Percentiles rank a stretch among this genome's conserved stretches.
Conservation (phyloP, 92 coral and sea anemone species). For the Muricea muricata region DNA sequence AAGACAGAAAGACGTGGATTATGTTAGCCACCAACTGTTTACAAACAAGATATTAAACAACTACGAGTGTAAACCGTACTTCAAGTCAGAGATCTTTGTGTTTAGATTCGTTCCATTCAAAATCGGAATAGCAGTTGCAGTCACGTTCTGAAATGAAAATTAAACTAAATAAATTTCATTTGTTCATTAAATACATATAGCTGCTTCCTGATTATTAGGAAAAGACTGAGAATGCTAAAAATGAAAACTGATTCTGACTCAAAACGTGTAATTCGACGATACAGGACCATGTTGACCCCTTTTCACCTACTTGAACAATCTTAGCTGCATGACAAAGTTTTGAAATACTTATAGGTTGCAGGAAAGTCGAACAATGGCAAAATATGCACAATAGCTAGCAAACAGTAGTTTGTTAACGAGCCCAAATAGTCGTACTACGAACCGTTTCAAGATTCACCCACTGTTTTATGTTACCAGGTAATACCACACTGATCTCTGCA, state of each 20-base stretch:
- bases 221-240: no score
- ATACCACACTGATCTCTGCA: not conserved
- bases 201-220: no score
- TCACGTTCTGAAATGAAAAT: conserved; percentile 23
- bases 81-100: not conserved
- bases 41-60: not conserved
- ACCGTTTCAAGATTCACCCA: conserved; percentile 17
- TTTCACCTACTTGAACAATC: no score
- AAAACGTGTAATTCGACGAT: not conserved
- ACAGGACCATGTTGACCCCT: not conserved
- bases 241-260: no score
- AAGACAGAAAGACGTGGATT: not conserved
- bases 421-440: no score
- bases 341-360: no score
- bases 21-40: not conserved
- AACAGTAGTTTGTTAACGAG: no score
- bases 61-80: conserved; percentile 10
- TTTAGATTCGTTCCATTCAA: conserved; percentile 20
- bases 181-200: no score
- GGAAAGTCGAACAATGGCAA: not conserved
- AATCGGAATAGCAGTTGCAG: conserved; percentile 26
- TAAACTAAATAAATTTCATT: not conserved
- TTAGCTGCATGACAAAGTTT: no score
- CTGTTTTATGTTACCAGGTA: not conserved
- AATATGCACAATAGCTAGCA: not conserved